phyloP scores from a whole-genome alignment of 2,113 vertebrate genomes.

The Boleophthalmus pectinirostris region DNA sequence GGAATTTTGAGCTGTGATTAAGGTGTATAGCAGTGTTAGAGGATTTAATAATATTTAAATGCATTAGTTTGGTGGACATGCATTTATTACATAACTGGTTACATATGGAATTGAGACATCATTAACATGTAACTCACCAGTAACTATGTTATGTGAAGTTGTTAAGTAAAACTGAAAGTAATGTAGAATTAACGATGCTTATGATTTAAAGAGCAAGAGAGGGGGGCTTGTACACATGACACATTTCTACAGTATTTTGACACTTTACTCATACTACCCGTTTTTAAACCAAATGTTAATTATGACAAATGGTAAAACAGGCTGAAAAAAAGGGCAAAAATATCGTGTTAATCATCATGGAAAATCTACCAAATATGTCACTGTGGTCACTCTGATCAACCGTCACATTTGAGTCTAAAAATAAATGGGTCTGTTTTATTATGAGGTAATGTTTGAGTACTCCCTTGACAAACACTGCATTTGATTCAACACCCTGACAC shows the following conservation, averaged over 20 bases:
- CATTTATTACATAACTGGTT: background rate
- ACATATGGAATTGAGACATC: background rate
- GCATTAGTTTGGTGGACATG: background rate
- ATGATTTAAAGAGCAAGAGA: too few species aligned
- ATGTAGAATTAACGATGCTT: too few species aligned
- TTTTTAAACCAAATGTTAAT: background rate
- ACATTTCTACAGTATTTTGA: background rate
- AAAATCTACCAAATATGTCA: background rate
- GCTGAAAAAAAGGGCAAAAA: background rate
- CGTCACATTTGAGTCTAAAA: background rate
- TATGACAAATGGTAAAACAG: background rate
- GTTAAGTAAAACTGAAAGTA: too few species aligned
- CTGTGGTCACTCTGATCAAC: background rate
- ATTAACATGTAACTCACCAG: background rate
- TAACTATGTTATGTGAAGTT: background rate
- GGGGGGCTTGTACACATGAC: too few species aligned
- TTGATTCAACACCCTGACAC: background rate
- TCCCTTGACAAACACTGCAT: background rate
- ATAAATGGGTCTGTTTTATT: background rate
- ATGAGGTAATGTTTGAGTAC: background rate
- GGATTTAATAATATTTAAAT: background rate
- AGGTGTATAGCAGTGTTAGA: constrained; percentile 1
- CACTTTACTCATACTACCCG: background rate
- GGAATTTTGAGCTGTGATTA: constrained; percentile 11
- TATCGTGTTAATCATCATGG: background rate